A percentile compares a stretch with the other conserved stretches of the same genome.
Evolutionary conservation across 2,113 vertebrate genomes (phyloP).

Genomic region (Toxostoma redivivum): DNA sequence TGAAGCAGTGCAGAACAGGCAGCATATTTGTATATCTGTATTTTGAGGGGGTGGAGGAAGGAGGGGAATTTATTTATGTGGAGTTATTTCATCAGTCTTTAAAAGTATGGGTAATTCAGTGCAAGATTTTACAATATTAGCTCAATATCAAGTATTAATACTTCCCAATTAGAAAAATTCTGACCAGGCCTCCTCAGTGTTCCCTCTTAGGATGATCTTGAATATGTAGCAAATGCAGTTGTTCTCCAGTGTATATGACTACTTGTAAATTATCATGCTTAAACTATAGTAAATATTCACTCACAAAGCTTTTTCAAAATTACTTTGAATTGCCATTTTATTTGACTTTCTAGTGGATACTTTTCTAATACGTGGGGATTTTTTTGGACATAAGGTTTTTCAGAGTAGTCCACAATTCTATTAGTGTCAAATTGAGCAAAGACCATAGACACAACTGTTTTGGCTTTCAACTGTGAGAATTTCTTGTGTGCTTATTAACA

Average conservation of each 20-base stretch:
- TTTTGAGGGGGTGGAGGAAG: not conserved
- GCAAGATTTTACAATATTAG: not conserved
- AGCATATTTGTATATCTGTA: not conserved
- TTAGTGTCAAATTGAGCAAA: not conserved
- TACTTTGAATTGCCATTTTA: not conserved
- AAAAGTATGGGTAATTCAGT: not conserved
- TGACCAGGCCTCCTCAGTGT: not conserved
- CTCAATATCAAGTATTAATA: not conserved
- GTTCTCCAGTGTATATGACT: not conserved
- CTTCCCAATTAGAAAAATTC: not conserved
- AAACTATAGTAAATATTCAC: not conserved
- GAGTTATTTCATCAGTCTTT: not conserved
- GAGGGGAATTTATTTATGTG: not conserved
- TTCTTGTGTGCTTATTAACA: not conserved
- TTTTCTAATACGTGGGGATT: not conserved
- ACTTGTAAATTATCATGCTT: not conserved
- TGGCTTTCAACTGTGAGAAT: not conserved
- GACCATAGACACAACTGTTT: not conserved
- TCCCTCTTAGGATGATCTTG: not conserved
- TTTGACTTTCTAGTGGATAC: not conserved
- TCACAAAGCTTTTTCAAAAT: not conserved
- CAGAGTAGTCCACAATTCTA: not conserved
- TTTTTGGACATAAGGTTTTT: not conserved
- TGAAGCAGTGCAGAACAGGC: not conserved
- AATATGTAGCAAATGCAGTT: not conserved